phyloP scores from a whole-genome alignment of 53 echinoderm and acorn worm species.

The Antedon mediterranea region DNA sequence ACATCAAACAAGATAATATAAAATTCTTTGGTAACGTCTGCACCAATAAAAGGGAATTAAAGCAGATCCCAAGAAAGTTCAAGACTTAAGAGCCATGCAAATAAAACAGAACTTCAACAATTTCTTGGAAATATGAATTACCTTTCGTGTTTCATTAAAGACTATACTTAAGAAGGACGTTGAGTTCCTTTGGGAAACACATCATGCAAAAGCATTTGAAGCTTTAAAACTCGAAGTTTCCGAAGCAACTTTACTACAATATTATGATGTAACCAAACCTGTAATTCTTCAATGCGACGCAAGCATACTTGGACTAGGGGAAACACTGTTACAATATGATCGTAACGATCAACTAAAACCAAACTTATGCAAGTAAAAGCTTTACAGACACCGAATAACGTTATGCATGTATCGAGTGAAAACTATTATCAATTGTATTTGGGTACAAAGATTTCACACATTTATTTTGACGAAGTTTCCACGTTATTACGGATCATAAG shows the following conservation, averaged over 20 bases:
- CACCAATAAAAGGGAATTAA: too few relatives aligned
- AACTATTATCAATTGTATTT: constrained; percentile 26
- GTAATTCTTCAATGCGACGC: constrained; percentile 30
- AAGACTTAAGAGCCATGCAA: not conserved
- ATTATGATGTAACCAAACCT: constrained; percentile 30
- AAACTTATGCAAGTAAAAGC: constrained; percentile 26
- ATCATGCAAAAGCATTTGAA: constrained; percentile 20
- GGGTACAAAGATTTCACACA: constrained; percentile 35
- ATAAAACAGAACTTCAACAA: constrained; percentile 4
- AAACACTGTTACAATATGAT: constrained; percentile 23
- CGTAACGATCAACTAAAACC: constrained; percentile 8
- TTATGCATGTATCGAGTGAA: too few relatives aligned
- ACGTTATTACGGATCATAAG: constrained; percentile 32
- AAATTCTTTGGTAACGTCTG: too few relatives aligned
- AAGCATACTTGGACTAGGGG: constrained; percentile 22
- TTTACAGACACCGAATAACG: constrained; percentile 30
- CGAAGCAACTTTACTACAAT: constrained; percentile 2
- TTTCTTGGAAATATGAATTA: not conserved
- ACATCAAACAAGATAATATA: too few relatives aligned
- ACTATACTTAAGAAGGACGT: constrained; percentile 14
- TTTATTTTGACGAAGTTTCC: constrained; percentile 42
- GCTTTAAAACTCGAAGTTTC: constrained; percentile 11
- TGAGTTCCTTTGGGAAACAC: constrained; percentile 23
- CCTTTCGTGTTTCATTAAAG: constrained; percentile 5
- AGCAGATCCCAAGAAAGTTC: not conserved